Evolutionary conservation across 1,140 invertebrate species (phyloP).

Genomic region (Teleogryllus occipitalis): DNA sequence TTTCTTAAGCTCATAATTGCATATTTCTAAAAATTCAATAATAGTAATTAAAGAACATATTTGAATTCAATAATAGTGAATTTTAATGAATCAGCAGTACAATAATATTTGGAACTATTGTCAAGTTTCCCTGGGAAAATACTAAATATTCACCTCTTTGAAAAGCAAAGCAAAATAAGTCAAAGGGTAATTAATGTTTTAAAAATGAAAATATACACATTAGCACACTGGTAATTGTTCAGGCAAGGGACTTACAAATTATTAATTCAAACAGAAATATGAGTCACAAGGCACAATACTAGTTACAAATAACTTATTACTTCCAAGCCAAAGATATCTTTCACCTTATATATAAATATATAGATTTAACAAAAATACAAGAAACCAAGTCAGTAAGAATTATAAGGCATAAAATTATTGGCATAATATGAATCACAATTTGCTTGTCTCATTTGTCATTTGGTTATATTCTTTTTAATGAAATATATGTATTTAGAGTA

Average conservation of each 20-base stretch:
- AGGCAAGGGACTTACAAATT: not conserved
- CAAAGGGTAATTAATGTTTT: not conserved
- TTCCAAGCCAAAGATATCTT: constrained; percentile 4
- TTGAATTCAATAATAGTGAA: no score
- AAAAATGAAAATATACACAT: not conserved
- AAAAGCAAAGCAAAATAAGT: no score
- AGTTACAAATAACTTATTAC: constrained; percentile 1
- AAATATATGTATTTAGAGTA: not conserved
- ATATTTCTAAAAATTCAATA: no score
- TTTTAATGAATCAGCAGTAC: no score
- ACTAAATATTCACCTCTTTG: no score
- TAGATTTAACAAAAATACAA: not conserved
- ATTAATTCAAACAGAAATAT: not conserved
- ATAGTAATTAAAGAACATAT: no score
- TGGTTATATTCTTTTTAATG: not conserved
- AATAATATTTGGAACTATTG: no score
- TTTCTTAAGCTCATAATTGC: no score
- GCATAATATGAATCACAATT: not conserved
- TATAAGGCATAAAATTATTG: not conserved
- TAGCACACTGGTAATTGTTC: not conserved
- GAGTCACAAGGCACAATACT: not conserved
- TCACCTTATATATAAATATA: not conserved
- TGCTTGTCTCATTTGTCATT: not conserved
- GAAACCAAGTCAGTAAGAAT: not conserved
- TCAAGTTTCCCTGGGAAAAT: no score